Evolutionary conservation across 2,888 invertebrate genomes (phyloP), one percentile per base, ranked within the genome.

Genomic region (Orchesellides sinensis): DNA sequence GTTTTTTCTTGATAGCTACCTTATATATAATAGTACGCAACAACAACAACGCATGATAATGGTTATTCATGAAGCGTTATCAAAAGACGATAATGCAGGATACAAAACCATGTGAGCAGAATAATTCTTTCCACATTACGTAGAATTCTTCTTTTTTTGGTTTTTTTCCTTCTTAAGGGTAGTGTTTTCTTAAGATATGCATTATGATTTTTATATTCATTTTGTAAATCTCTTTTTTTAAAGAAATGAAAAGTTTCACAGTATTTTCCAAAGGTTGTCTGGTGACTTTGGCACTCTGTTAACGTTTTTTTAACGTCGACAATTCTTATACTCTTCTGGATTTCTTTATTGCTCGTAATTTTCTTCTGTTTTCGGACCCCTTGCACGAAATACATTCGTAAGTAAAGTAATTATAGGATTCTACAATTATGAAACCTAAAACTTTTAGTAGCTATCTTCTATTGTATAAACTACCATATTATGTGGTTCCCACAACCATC

Each of bases 1-100:
- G 56, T 77, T 77, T 66, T 35, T n/a, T 52, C n/a, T 21, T 32
- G 35, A 63, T 40, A 63, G 63, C 63, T 40, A n/a, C n/a, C 40
- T 14, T 40, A 40, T 40, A 5, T 8, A 40, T 40, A 32, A 32
- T 6, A 32, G 32, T n/a, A n/a, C n/a, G n/a, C n/a, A n/a, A n/a
- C n/a, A n/a, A n/a, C n/a, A n/a, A n/a, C n/a, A n/a, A n/a, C n/a
- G n/a, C n/a, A n/a, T n/a, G n/a, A n/a, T n/a, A n/a, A n/a, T n/a
- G n/a, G n/a, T n/a, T n/a, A n/a, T n/a, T n/a, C n/a, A n/a, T n/a
- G n/a, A n/a, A n/a, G n/a, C n/a, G n/a, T n/a, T n/a, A n/a, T n/a
- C n/a, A n/a, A n/a, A n/a, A n/a, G n/a, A n/a, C n/a, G n/a, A n/a
- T n/a, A n/a, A n/a, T n/a, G n/a, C n/a, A n/a, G n/a, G n/a, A n/a